phyloP scores from a whole-genome alignment of 2,888 invertebrate species.

The Pterobdella sp. region DNA sequence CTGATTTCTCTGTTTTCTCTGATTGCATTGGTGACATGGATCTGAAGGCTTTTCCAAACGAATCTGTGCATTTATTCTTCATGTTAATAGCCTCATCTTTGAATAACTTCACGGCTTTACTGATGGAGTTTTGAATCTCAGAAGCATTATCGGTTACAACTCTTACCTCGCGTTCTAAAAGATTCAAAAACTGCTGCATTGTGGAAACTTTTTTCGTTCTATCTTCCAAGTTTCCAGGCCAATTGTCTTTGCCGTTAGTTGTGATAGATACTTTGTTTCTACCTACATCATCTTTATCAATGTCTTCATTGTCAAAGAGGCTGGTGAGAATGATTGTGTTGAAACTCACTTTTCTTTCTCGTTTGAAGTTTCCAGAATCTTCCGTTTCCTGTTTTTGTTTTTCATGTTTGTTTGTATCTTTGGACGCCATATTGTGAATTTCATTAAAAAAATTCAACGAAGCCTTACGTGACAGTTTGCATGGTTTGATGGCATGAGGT shows the following conservation, averaged over 20 bases:
- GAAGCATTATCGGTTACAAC: conserved; percentile 13
- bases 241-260: not conserved
- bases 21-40: no score
- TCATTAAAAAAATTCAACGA: conserved; percentile 17
- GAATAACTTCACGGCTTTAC: conserved; percentile 21
- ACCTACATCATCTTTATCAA: conserved; percentile 18
- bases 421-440: not conserved
- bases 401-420: not conserved
- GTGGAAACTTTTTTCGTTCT: not conserved
- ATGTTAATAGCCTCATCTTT: conserved; percentile 22
- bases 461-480: conserved; percentile 4
- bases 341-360: conserved; percentile 28
- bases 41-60: conserved; percentile 16
- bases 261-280: not conserved
- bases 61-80: conserved; percentile 16
- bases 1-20: not conserved
- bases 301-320: conserved; percentile 26
- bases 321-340: conserved; percentile 27
- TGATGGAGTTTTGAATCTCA: conserved; percentile 23
- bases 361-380: not conserved
- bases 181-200: conserved; percentile 21
- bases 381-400: not conserved
- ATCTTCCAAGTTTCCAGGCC: not conserved
- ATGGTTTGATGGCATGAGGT: not conserved
- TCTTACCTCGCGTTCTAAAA: conserved; percentile 20